These are phyloP conservation scores for Drosophila anomelani DNA, from an alignment of 2,888 invertebrate species.

Conservation along the genomic window DNA sequence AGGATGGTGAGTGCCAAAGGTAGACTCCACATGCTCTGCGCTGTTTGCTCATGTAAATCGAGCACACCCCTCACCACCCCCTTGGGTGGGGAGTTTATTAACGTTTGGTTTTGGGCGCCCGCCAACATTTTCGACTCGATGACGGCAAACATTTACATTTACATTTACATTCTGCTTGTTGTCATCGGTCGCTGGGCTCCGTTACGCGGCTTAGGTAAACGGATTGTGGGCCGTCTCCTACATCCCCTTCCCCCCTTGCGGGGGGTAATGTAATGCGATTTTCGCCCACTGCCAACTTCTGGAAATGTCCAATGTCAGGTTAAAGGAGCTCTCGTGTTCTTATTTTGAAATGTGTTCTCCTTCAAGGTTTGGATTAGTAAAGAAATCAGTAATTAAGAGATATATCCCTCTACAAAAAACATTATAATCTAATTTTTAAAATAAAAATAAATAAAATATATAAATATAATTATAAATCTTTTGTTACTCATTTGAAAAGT, in stretches of 20 bases:
- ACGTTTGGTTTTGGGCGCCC: conserved; percentile 67
- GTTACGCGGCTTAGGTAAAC: conserved; percentile 54
- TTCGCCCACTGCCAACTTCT: background rate
- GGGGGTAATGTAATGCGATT: conserved; percentile 9
- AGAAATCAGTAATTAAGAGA: background rate
- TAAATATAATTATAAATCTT: too few species aligned
- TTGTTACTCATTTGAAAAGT: too few species aligned
- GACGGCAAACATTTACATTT: conserved; percentile 78
- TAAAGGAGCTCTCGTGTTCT: background rate
- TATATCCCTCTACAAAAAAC: too few species aligned
- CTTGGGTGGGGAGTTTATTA: conserved; percentile 61
- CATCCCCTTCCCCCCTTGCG: background rate
- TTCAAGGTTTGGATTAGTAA: too few species aligned
- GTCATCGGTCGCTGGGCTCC: conserved; percentile 49
- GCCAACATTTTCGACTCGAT: conserved; percentile 73
- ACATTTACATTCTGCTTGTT: conserved; percentile 72
- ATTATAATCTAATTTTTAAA: too few species aligned
- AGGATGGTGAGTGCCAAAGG: background rate
- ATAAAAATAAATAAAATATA: too few species aligned
- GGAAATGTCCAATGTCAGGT: background rate
- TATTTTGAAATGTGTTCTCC: too few species aligned
- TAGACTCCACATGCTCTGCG: conserved; percentile 14
- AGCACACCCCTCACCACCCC: conserved; percentile 29
- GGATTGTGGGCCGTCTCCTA: conserved; percentile 20
- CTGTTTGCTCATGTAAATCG: conserved; percentile 76